Evolutionary conservation across 37 sponge, comb jelly and placozoan species (phyloP).

Genomic region (Cliona cf. orientalis): DNA sequence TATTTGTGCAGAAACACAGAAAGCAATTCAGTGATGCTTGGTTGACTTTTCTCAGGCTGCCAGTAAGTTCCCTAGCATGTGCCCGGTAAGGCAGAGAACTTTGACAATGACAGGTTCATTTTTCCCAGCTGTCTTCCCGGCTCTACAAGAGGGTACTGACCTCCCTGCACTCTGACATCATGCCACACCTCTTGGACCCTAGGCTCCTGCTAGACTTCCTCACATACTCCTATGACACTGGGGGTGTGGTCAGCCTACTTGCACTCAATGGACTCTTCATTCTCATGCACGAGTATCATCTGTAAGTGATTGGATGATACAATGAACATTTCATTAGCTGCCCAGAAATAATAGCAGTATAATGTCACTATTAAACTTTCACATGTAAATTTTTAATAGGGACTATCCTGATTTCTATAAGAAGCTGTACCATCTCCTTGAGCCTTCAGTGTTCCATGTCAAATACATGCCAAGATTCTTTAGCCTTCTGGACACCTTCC

Average conservation of each 20-base stretch:
- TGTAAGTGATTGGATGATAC: conserved; percentile 55
- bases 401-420: conserved; percentile 95
- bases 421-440: conserved; percentile 82
- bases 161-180: conserved; percentile 79
- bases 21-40: conserved; percentile 79
- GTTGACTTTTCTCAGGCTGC: conserved; percentile 81
- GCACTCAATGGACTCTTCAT: conserved; percentile 97
- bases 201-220: conserved; percentile 94
- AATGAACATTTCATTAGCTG: not conserved
- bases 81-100: not conserved
- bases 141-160: conserved; percentile 61
- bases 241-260: conserved; percentile 90
- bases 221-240: conserved; percentile 77
- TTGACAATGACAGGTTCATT: not conserved
- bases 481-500: conserved; percentile 85
- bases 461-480: conserved; percentile 86
- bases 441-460: conserved; percentile 70
- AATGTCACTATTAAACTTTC: not conserved
- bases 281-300: conserved; percentile 89
- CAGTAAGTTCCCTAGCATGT: conserved; percentile 47
- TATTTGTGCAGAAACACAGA: conserved; percentile 43
- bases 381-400: conserved; percentile 18
- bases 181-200: conserved; percentile 94
- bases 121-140: conserved; percentile 26
- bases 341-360: not conserved